These are phyloP conservation scores for Takifugu rubripes DNA, from an alignment of 2,797 vertebrate species.

Conservation along the genomic window DNA sequence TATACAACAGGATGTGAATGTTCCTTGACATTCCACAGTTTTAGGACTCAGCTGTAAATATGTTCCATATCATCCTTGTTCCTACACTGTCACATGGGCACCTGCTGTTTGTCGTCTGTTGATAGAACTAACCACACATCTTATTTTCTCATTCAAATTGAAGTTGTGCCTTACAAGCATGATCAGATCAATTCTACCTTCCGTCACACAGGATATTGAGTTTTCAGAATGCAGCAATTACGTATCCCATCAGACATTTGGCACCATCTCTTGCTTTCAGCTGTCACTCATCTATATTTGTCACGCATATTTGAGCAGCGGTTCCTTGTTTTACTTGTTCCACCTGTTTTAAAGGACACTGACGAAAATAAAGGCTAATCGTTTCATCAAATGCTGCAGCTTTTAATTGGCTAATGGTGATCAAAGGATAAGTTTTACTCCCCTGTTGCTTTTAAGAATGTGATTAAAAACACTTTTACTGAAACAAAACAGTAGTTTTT, in stretches of 20 bases:
- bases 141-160: conserved; percentile 31
- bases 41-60: conserved; percentile 28
- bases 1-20: conserved; percentile 49
- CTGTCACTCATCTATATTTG: conserved; percentile 15
- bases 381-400: conserved; percentile 46
- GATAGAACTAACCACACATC: conserved; percentile 14
- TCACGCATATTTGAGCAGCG: conserved; percentile 47
- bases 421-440: not conserved
- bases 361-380: conserved; percentile 65
- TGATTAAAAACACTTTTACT: too few species aligned
- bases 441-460: not conserved
- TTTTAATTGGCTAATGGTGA: not conserved
- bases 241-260: not conserved
- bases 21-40: conserved; percentile 31
- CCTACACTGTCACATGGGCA: conserved; percentile 3
- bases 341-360: conserved; percentile 38
- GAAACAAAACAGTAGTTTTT: too few species aligned
- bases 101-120: conserved; percentile 11
- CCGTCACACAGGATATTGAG: too few species aligned
- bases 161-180: conserved; percentile 64
- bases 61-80: conserved; percentile 16
- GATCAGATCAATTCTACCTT: conserved; percentile 15
- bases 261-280: not conserved
- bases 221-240: conserved; percentile 9
- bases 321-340: conserved; percentile 37